Evolutionary conservation across 2,113 vertebrate genomes (phyloP), one percentile per base, ranked within the genome.

Genomic region (Morone chrysops): DNA sequence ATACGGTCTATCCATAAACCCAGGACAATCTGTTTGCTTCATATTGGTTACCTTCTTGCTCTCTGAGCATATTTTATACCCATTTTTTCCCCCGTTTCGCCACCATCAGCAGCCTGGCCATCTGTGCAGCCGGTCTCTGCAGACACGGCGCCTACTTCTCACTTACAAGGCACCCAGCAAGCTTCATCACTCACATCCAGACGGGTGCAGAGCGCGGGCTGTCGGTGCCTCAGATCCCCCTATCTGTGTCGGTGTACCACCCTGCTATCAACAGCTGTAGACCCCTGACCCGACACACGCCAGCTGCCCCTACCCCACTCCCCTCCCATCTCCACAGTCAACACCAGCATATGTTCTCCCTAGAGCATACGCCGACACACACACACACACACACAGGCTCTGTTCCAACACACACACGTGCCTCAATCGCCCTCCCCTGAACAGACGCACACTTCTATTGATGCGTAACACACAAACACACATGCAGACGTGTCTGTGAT

Each of bases 201-300:
- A 54, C 10, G 41, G 31, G 43, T 57, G 47, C 43, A 62, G 68
- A 83, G n/a, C 45, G 70, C 67, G 70, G 66, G 22, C 70, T 31
- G 73, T 56, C 20, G 47, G 18, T 75, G 67, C 73, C 61, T 80
- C 67, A 74, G 70, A 70, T 51, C 76, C 72, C 88, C 80, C 78
- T 53, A 75, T 87, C 84, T 81, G 80, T 85, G 86, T 89, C 86
- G 62, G 70, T 56, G 83, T 90, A 82, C 78, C 92, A 87, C 84
- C 79, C 79, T 76, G 82, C 89, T 86, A 89, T 88, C 86, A 87
- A 88, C 92, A 91, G 92, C 94, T 95, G 93, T 54, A 92, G 91
- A 93, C 91, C 92, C 51, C 78, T 82, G 93, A 95, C 89, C 90
- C 76, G 87, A 86, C 94, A 92, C 90, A 93, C 91, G 91, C 93